phyloP scores from a whole-genome alignment of 2,797 vertebrate species.

The Cirrhinus mrigala region DNA sequence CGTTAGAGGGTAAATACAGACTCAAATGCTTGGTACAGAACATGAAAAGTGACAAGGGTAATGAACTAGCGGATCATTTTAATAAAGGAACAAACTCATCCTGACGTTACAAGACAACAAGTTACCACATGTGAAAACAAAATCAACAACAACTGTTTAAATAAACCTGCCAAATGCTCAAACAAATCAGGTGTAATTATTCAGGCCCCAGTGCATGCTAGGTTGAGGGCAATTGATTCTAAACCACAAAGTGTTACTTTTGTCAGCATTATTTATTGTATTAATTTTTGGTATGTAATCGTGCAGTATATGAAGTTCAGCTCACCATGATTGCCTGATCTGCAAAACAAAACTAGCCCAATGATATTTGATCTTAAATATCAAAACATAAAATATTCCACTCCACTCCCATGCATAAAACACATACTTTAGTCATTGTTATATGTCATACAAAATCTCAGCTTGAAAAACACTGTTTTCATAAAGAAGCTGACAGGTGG shows the following conservation, averaged over 20 bases:
- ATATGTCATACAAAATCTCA: background rate
- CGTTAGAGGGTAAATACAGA: background rate
- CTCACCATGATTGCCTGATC: background rate
- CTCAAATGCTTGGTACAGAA: background rate
- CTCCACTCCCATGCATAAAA: background rate
- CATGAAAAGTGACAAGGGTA: background rate
- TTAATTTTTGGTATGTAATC: background rate
- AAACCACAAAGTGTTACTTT: background rate
- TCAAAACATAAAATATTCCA: background rate
- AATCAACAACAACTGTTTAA: constrained; percentile 7
- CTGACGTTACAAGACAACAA: background rate
- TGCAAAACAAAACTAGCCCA: background rate
- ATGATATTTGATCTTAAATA: background rate
- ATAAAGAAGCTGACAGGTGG: background rate
- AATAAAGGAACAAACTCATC: background rate
- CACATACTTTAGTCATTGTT: background rate
- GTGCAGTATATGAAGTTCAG: background rate
- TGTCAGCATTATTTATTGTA: background rate
- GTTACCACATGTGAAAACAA: background rate
- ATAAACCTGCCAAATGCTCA: background rate
- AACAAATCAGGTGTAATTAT: background rate
- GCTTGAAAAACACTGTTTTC: background rate
- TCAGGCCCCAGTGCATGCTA: background rate
- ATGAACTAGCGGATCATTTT: background rate
- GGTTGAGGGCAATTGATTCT: background rate